These are phyloP conservation scores for Teleogryllus occipitalis DNA, from an alignment of 1,140 invertebrate genomes.

Conservation along the genomic window DNA sequence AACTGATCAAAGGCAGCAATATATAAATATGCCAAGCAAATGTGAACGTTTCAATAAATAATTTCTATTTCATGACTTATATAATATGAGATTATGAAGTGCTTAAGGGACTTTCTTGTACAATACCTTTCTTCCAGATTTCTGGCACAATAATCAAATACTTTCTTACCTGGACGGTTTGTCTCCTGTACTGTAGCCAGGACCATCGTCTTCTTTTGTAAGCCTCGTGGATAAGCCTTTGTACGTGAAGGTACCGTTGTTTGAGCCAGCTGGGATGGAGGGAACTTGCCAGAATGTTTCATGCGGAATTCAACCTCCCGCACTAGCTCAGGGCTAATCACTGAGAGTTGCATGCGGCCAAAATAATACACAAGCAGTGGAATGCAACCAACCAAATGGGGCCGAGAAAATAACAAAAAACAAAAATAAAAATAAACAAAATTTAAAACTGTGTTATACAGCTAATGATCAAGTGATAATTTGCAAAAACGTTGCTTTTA, in stretches of 20 bases:
- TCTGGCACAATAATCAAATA: background rate
- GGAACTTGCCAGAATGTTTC: conserved; percentile 58
- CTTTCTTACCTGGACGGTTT: conserved; percentile 20
- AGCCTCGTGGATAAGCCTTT: conserved; percentile 37
- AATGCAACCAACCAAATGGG: conserved; percentile 26
- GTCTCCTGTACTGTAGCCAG: conserved; percentile 27
- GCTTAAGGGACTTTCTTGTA: no score
- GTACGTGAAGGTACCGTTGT: conserved; percentile 38
- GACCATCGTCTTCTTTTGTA: conserved; percentile 28
- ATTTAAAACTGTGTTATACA: conserved; percentile 28
- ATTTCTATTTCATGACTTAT: no score
- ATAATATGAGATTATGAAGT: no score
- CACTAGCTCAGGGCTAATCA: conserved; percentile 76
- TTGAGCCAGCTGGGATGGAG: conserved; percentile 43
- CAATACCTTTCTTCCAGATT: no score
- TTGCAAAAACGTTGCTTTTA: conserved; percentile 13
- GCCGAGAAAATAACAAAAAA: conserved; percentile 44
- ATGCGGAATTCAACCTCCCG: conserved; percentile 82
- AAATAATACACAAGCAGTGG: conserved; percentile 15
- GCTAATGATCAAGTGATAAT: conserved; percentile 11
- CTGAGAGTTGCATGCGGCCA: conserved; percentile 38
- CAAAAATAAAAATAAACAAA: conserved; percentile 37
- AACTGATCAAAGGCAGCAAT: no score
- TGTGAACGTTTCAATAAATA: no score
- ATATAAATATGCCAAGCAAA: no score